A percentile compares a stretch with the other conserved stretches of the same genome.
Evolutionary conservation across 23 tunicate genomes (phyloP).

Genomic region (Oikopleura albicans): DNA sequence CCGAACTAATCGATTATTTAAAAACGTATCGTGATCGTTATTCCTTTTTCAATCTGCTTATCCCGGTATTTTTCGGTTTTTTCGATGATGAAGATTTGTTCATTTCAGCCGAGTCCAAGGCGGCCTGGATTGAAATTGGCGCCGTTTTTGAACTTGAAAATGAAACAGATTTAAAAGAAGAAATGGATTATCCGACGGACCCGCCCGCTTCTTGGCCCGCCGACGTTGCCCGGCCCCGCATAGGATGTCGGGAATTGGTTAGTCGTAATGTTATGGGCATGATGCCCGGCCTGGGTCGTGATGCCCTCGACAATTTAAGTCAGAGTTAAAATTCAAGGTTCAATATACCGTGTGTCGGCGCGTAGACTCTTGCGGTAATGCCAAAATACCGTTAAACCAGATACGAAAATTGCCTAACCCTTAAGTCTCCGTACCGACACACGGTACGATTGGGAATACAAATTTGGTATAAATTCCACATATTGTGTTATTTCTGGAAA

Average conservation of each 20-base stretch:
- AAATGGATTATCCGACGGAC: background rate
- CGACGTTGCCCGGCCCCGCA: background rate
- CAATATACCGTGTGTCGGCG: too few species aligned
- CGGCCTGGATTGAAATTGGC: conserved; percentile 1
- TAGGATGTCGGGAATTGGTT: background rate
- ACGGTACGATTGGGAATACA: too few species aligned
- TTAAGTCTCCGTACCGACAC: too few species aligned
- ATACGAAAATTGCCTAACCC: too few species aligned
- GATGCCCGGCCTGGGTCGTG: background rate
- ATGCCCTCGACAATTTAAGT: background rate
- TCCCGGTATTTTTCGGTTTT: background rate
- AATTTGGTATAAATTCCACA: too few species aligned
- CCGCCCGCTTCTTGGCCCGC: background rate
- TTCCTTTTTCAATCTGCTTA: conserved; percentile 7
- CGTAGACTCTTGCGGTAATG: too few species aligned
- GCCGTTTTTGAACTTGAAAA: background rate
- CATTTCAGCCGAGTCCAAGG: background rate
- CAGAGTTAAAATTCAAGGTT: background rate
- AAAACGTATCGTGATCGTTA: conserved; percentile 8
- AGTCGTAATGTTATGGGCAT: conserved; percentile 1
- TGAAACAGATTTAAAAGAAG: background rate
- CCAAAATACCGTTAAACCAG: too few species aligned
- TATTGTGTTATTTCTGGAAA: too few species aligned
- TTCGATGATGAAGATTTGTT: background rate
- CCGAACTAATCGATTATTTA: conserved; percentile 3